phyloP scores from a whole-genome alignment of 2,797 vertebrate genomes.

The Mus minutoides region DNA sequence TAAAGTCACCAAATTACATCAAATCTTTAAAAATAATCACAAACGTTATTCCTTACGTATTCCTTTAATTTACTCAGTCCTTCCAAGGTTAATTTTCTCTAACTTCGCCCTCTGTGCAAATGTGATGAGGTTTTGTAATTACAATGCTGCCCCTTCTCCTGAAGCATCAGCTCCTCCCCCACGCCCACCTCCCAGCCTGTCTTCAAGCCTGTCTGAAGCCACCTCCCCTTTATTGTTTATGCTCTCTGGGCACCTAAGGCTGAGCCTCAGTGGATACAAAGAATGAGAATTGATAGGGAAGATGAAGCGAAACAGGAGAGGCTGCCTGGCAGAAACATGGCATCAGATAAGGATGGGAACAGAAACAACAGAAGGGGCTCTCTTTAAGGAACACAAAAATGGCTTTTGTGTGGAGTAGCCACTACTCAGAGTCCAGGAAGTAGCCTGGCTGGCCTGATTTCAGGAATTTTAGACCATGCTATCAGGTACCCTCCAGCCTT shows the following conservation, averaged over 20 bases:
- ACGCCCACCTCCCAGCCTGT: background rate
- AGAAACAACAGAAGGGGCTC: background rate
- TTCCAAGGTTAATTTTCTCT: background rate
- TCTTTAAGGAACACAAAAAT: background rate
- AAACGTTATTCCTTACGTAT: background rate
- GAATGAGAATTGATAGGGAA: constrained; percentile 62
- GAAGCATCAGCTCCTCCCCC: background rate
- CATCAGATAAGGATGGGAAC: constrained; percentile 65
- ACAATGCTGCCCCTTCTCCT: background rate
- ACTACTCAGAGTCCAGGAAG: constrained; percentile 20
- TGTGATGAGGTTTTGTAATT: background rate
- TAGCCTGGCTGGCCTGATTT: background rate
- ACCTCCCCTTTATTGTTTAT: background rate
- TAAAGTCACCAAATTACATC: background rate
- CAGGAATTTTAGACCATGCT: background rate
- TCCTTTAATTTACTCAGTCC: background rate
- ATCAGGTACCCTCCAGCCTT: background rate
- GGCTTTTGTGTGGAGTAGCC: constrained; percentile 26
- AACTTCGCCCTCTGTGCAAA: background rate
- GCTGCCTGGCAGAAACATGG: background rate
- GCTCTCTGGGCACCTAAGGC: background rate
- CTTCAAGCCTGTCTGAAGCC: background rate
- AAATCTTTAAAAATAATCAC: background rate
- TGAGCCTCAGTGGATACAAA: constrained; percentile 52
- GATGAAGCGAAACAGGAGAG: constrained; percentile 51